Evolutionary conservation across 1,140 invertebrate species (phyloP).

Genomic region (Pseudomyrmex sp.): DNA sequence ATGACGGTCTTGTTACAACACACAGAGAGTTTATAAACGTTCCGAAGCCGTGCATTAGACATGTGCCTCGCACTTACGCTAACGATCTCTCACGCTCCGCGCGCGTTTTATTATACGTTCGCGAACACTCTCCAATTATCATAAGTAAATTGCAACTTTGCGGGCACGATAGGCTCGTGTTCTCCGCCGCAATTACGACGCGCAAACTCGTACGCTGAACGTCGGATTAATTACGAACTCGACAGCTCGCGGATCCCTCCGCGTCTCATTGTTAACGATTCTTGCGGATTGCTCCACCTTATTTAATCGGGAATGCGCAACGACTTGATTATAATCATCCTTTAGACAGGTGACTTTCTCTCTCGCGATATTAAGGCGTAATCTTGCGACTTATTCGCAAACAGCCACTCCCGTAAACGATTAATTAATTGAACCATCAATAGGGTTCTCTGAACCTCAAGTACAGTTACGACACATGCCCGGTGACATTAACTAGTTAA

Average conservation of each 20-base stretch:
- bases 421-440: conserved; percentile 52
- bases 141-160: conserved; percentile 61
- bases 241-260: conserved; percentile 37
- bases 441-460: background rate
- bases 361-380: conserved; percentile 17
- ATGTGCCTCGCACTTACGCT: conserved; percentile 60
- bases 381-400: conserved; percentile 50
- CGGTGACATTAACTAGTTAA: background rate
- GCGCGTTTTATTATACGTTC: conserved; percentile 63
- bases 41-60: conserved; percentile 36
- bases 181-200: conserved; percentile 53
- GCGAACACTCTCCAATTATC: conserved; percentile 62
- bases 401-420: conserved; percentile 29
- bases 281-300: conserved; percentile 54
- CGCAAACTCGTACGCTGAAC: conserved; percentile 55
- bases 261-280: conserved; percentile 59
- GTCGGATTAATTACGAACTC: conserved; percentile 56
- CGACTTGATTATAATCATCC: conserved; percentile 50
- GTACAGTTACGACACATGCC: conserved; percentile 3
- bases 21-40: conserved; percentile 35
- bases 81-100: conserved; percentile 61
- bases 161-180: conserved; percentile 49
- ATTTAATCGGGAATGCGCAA: conserved; percentile 56
- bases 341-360: conserved; percentile 38
- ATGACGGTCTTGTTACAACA: conserved; percentile 14